Base-by-base conservation (phyloP, 2,888 invertebrate species). In the Hipparchia sbordonii region DNA sequence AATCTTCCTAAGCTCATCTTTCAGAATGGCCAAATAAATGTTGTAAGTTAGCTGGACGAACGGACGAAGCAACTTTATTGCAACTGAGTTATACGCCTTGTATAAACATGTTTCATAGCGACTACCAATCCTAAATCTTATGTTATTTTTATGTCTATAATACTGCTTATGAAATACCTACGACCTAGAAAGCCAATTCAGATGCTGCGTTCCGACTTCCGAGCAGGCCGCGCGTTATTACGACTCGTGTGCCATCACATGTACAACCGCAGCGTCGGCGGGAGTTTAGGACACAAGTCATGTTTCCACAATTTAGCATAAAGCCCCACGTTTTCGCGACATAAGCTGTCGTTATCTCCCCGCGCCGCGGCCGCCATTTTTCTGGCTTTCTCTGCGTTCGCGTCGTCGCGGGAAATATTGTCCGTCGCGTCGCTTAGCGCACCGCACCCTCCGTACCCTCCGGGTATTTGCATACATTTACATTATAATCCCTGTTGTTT, bases 391-490 rank as follows among this genome's bases (percentile, higher is more conserved):
- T 62, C 76, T 73, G 72, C 69, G 61, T 39, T 39, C 39, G 39
- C 39, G 39, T 39, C 39, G 39, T 66, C 67, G 73, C 69, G 72
- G 72, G 73, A 77, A 81, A 82, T 81, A 82, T 82, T 81, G 84
- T 80, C 80, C 52, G 48, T 48, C 48, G 59, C 78, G 78, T 76
- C 80, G 80, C 81, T 79, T 79, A 80, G 79, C 78, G 76, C 77
- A 77, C 77, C 75, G 77, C 80, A 73, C 82, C 84, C 84, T 82
- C 77, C 75, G 77, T 79, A 73, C 82, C 84, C 84, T 82, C 83
- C 77, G 73, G 75, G 66, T 79, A 88, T 91, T 90, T 85, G 87
- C 91, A 92, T 91, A 89, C 81, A 89, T 91, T 92, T 89, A 89
- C 91, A 90, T 90, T 82, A 83, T 60, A 60, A 60, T 60, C 33